Conservation (phyloP, 2,113 vertebrate species). For the Ameiurus melas region DNA sequence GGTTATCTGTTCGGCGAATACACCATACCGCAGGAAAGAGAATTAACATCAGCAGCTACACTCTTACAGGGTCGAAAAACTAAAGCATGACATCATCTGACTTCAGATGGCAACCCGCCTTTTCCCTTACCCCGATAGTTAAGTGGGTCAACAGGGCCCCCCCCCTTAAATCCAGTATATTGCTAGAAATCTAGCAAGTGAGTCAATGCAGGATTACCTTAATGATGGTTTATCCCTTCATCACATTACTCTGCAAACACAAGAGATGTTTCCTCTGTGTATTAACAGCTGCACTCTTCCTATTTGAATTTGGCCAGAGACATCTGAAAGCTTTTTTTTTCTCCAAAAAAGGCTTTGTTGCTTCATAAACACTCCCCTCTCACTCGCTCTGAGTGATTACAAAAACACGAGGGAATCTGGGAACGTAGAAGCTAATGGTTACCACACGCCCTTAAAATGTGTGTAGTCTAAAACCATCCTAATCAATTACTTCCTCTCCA, state of each 20-base stretch:
- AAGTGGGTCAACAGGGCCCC: neutral
- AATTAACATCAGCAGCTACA: neutral
- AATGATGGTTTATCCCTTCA: neutral
- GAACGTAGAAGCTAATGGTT: neutral
- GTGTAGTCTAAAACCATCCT: neutral
- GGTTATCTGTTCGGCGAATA: neutral
- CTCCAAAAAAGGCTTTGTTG: neutral
- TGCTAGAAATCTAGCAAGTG: neutral
- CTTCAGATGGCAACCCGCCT: neutral
- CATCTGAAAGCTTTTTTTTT: neutral
- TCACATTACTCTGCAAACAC: neutral
- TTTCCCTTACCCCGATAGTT: neutral
- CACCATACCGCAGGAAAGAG: neutral
- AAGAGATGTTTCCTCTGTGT: neutral
- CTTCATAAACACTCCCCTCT: neutral
- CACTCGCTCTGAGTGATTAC: neutral
- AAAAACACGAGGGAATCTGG: neutral
- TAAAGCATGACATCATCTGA: neutral
- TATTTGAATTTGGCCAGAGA: neutral
- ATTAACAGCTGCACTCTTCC: constrained; percentile 1
- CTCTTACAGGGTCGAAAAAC: neutral
- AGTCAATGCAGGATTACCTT: neutral
- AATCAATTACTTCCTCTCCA: neutral
- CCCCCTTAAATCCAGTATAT: neutral
- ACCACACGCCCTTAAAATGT: neutral